These are phyloP conservation scores for Orthonyx spaldingii DNA, from an alignment of 2,113 vertebrate species.

Conservation along the genomic window DNA sequence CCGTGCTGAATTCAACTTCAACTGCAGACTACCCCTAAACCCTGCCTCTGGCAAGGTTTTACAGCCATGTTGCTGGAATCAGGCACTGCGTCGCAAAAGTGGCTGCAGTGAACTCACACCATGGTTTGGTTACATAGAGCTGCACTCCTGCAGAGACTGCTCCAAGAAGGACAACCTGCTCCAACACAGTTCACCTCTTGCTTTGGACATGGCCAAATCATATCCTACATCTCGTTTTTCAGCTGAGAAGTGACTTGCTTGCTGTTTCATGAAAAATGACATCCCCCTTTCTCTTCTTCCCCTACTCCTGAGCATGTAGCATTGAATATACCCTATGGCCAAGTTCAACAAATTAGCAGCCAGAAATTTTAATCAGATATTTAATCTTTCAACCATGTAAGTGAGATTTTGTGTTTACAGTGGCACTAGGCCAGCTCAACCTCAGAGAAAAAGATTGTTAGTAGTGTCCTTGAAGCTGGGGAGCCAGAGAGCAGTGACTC, in stretches of 20 bases:
- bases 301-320: neutral
- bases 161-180: neutral
- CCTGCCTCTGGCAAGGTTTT: neutral
- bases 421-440: slow-evolving; percentile 72
- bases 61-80: neutral
- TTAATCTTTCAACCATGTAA: slow-evolving; percentile 79
- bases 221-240: slow-evolving; percentile 4
- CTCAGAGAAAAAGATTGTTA: slow-evolving; percentile 68
- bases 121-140: neutral
- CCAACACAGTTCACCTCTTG: neutral
- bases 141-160: neutral
- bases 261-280: neutral
- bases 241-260: slow-evolving; percentile 28
- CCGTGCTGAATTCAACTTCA: neutral
- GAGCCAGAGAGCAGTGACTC: slow-evolving; percentile 5
- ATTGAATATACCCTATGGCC: slow-evolving; percentile 51
- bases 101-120: neutral
- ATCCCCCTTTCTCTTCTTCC: neutral
- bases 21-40: neutral
- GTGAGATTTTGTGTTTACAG: slow-evolving; percentile 73
- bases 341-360: slow-evolving; percentile 80
- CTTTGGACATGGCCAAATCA: neutral
- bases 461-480: slow-evolving; percentile 64
- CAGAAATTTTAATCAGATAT: slow-evolving; percentile 81
- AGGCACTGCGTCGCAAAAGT: neutral